A percentile compares a stretch with the other conserved stretches of the same genome.
Conservation (phyloP, 2,113 vertebrate species). For the Addax nasomaculatus region DNA sequence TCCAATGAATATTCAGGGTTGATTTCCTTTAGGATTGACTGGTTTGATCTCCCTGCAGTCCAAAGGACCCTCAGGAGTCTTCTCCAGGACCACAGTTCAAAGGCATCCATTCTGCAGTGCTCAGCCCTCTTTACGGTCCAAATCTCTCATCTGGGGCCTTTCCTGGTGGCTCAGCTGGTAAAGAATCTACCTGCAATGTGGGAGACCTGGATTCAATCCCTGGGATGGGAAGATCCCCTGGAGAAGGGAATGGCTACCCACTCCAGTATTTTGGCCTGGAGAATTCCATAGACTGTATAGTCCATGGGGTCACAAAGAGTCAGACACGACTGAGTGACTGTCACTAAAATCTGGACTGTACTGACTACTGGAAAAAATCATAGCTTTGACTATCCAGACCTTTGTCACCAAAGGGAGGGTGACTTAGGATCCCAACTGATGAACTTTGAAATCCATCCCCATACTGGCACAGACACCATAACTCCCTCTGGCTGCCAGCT, state of each 20-base stretch:
- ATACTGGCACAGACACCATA: neutral
- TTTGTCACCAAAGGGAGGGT: neutral
- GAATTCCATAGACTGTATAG: neutral
- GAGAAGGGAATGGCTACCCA: neutral
- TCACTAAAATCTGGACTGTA: neutral
- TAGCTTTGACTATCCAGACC: neutral
- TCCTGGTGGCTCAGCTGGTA: neutral
- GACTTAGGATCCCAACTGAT: neutral
- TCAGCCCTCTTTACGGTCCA: neutral
- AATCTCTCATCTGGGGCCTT: neutral
- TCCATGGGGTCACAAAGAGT: neutral
- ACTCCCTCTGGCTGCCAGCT: neutral
- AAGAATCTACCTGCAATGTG: neutral
- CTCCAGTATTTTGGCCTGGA: neutral
- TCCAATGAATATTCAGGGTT: neutral
- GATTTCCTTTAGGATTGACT: neutral
- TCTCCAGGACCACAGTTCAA: neutral
- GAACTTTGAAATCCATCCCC: neutral
- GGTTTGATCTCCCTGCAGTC: neutral
- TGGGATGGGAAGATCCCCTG: neutral
- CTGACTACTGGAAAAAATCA: neutral
- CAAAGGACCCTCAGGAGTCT: neutral
- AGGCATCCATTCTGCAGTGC: neutral
- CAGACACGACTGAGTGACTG: neutral
- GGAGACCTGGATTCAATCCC: neutral